Conservation (phyloP, 2,888 invertebrate species). For the Amphimallon solstitiale region DNA sequence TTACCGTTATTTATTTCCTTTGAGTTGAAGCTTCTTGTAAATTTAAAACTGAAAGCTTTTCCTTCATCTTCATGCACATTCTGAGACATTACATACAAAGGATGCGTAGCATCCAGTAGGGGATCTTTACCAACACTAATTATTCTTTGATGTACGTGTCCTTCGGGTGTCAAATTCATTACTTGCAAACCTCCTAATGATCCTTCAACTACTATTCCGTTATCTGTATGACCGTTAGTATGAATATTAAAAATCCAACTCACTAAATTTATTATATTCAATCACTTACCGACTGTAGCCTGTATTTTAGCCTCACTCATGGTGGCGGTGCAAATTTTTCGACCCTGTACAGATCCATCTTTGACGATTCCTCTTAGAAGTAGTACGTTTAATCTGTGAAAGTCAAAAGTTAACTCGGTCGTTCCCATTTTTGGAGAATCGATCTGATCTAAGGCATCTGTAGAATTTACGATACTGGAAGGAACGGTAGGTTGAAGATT, state of each 20-base stretch:
- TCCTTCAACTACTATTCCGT: constrained; percentile 76
- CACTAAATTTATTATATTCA: neutral
- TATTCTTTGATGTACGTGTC: constrained; percentile 85
- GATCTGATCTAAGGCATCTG: constrained; percentile 54
- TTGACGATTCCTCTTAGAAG: constrained; percentile 82
- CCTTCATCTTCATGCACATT: constrained; percentile 53
- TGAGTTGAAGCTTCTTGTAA: constrained; percentile 56
- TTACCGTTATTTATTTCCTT: constrained; percentile 37
- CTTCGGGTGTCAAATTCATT: constrained; percentile 87
- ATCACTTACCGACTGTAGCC: constrained; percentile 75
- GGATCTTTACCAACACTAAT: constrained; percentile 85
- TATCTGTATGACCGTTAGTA: constrained; percentile 45
- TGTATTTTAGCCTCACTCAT: constrained; percentile 91
- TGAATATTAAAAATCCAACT: constrained; percentile 13
- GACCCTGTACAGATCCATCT: constrained; percentile 76
- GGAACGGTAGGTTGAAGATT: constrained; percentile 52
- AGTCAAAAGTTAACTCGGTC: constrained; percentile 91
- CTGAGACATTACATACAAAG: constrained; percentile 58
- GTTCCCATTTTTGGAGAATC: constrained; percentile 66
- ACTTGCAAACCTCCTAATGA: constrained; percentile 93
- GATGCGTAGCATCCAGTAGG: constrained; percentile 65
- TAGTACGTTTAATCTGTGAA: constrained; percentile 89
- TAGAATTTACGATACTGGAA: constrained; percentile 53
- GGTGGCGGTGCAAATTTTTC: constrained; percentile 94
- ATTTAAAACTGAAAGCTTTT: constrained; percentile 68